phyloP scores from a whole-genome alignment of 2,888 invertebrate species.

The Mythimna pallens region DNA sequence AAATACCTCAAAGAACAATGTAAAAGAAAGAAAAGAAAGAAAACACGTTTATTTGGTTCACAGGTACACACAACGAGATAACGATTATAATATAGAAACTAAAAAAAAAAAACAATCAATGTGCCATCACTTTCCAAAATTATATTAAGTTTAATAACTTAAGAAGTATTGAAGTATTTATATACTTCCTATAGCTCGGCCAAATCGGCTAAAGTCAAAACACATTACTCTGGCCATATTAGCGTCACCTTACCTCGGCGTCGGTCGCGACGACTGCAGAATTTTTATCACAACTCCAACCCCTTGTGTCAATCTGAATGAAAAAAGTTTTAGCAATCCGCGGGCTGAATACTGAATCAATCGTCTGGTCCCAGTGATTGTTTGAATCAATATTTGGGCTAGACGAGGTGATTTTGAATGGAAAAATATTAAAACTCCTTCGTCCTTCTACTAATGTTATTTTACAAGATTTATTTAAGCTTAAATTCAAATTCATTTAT shows the following conservation, averaged over 20 bases:
- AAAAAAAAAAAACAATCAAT: too few relatives aligned
- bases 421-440: not conserved
- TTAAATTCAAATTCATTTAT: too few relatives aligned
- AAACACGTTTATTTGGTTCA: too few relatives aligned
- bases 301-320: slow-evolving; percentile 58
- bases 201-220: slow-evolving; percentile 37
- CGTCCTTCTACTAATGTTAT: not conserved
- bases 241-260: slow-evolving; percentile 7
- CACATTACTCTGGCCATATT: slow-evolving; percentile 37
- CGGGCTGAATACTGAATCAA: slow-evolving; percentile 50
- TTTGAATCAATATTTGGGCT: slow-evolving; percentile 59
- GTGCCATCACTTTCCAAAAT: not conserved
- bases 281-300: slow-evolving; percentile 52
- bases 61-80: too few relatives aligned
- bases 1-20: too few relatives aligned
- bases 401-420: slow-evolving; percentile 25
- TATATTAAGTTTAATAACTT: not conserved
- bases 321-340: slow-evolving; percentile 55
- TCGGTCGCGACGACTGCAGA: slow-evolving; percentile 32
- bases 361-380: slow-evolving; percentile 56
- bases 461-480: too few relatives aligned
- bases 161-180: too few relatives aligned
- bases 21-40: too few relatives aligned
- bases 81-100: too few relatives aligned
- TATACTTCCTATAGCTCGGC: not conserved